phyloP scores from a whole-genome alignment of 2,797 vertebrate genomes.

The Melanotaenia parkinsoni region DNA sequence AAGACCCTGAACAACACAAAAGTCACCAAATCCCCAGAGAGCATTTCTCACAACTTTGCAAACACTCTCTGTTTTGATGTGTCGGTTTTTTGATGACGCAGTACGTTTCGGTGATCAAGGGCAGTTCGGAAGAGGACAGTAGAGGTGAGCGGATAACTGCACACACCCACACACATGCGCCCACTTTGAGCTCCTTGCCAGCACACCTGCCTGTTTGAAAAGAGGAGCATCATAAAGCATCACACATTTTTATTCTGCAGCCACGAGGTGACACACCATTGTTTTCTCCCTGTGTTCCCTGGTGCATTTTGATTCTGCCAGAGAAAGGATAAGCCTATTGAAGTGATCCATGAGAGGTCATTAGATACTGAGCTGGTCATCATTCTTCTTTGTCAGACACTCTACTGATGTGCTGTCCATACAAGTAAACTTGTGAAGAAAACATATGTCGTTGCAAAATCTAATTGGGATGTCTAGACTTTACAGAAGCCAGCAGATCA shows the following conservation, averaged over 20 bases:
- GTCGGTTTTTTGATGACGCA: slow-evolving; percentile 78
- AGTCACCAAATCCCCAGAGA: slow-evolving; percentile 77
- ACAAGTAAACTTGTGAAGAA: slow-evolving; percentile 41
- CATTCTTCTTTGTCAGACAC: slow-evolving; percentile 56
- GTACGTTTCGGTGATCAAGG: slow-evolving; percentile 77
- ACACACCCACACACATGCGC: slow-evolving; percentile 29
- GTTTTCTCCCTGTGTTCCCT: slow-evolving; percentile 65
- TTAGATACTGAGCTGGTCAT: slow-evolving; percentile 63
- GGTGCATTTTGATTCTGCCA: slow-evolving; percentile 71
- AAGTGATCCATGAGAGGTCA: slow-evolving; percentile 64
- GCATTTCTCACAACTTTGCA: slow-evolving; percentile 80
- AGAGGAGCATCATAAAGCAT: slow-evolving; percentile 72
- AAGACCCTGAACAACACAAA: slow-evolving; percentile 66
- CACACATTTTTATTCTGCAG: slow-evolving; percentile 64
- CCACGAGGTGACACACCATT: slow-evolving; percentile 77
- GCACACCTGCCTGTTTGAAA: slow-evolving; percentile 79
- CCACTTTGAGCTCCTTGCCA: slow-evolving; percentile 71
- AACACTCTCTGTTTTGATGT: slow-evolving; percentile 78
- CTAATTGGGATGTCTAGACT: background rate
- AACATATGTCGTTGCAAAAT: background rate
- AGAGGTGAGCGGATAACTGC: slow-evolving; percentile 72
- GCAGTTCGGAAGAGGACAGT: slow-evolving; percentile 74
- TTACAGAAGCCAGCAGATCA: no score
- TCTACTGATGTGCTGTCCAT: slow-evolving; percentile 49
- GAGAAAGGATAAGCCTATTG: slow-evolving; percentile 61